Percentiles rank a stretch among this genome's conserved stretches.
These are phyloP conservation scores for Proteles cristata DNA, from an alignment of 2,113 vertebrate genomes.

Conservation along the genomic window DNA sequence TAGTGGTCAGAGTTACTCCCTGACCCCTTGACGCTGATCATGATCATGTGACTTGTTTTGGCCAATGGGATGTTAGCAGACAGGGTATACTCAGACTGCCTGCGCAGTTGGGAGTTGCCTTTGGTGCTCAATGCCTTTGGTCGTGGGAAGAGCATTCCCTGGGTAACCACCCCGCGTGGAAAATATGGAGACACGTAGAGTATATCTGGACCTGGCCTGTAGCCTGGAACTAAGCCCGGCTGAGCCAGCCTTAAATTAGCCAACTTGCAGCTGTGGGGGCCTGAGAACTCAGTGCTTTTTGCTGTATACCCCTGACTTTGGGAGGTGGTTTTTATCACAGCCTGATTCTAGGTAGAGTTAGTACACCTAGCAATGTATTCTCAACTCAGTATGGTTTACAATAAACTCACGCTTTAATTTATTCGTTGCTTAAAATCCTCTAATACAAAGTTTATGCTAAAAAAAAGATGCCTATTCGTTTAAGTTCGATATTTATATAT, in stretches of 20 bases:
- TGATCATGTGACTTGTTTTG: background rate
- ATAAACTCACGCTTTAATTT: conserved; percentile 31
- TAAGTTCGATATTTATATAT: background rate
- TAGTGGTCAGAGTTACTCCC: background rate
- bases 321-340: background rate
- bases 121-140: background rate
- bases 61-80: background rate
- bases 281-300: background rate
- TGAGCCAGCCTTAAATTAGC: background rate
- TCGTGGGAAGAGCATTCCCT: background rate
- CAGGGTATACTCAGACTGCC: background rate
- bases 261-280: background rate
- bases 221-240: background rate
- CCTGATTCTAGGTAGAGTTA: background rate
- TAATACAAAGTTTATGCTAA: background rate
- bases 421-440: background rate
- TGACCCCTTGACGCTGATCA: background rate
- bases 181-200: background rate
- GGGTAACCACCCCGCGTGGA: background rate
- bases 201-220: background rate
- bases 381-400: background rate
- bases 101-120: background rate
- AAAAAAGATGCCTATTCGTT: background rate
- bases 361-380: background rate
- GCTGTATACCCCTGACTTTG: background rate